Evolutionary conservation across 1,140 invertebrate genomes (phyloP).

Genomic region (Nasonia longicornis): DNA sequence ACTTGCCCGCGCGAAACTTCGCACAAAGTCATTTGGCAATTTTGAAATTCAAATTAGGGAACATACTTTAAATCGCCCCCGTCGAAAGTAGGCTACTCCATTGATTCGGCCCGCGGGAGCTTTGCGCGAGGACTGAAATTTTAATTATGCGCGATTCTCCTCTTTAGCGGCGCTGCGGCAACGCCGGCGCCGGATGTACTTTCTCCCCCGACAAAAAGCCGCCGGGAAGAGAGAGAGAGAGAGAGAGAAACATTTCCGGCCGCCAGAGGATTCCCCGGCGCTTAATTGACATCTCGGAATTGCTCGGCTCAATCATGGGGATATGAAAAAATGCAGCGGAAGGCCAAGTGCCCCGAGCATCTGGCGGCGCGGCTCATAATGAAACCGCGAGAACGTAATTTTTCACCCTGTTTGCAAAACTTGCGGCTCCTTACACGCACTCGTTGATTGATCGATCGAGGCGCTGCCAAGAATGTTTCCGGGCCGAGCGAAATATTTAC

Average conservation of each 20-base stretch:
- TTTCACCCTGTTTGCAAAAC: not conserved
- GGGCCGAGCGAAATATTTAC: no score
- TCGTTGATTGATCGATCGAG: no score
- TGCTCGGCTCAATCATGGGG: slow-evolving; percentile 35
- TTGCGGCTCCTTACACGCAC: no score
- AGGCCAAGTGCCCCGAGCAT: slow-evolving; percentile 19
- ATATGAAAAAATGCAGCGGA: slow-evolving; percentile 29
- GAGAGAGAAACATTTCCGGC: slow-evolving; percentile 13
- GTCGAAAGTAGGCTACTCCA: slow-evolving; percentile 39
- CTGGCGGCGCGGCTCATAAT: slow-evolving; percentile 34
- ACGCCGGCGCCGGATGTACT: no score
- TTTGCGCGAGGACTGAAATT: slow-evolving; percentile 35
- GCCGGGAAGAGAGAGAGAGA: not conserved
- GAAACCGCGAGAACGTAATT: slow-evolving; percentile 33
- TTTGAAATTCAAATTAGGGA: slow-evolving; percentile 46
- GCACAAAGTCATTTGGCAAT: slow-evolving; percentile 42
- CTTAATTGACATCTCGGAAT: slow-evolving; percentile 43
- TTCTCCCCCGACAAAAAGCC: not conserved
- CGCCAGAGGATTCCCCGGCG: slow-evolving; percentile 34
- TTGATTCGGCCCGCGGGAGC: slow-evolving; percentile 29
- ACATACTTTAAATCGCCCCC: slow-evolving; percentile 39
- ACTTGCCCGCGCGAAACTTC: not conserved
- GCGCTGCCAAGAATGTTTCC: no score
- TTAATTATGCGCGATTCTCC: slow-evolving; percentile 41
- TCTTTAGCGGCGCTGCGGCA: not conserved